These are phyloP conservation scores for Sternarchorhynchus goeldii DNA, from an alignment of 2,797 vertebrate species.

Conservation along the genomic window DNA sequence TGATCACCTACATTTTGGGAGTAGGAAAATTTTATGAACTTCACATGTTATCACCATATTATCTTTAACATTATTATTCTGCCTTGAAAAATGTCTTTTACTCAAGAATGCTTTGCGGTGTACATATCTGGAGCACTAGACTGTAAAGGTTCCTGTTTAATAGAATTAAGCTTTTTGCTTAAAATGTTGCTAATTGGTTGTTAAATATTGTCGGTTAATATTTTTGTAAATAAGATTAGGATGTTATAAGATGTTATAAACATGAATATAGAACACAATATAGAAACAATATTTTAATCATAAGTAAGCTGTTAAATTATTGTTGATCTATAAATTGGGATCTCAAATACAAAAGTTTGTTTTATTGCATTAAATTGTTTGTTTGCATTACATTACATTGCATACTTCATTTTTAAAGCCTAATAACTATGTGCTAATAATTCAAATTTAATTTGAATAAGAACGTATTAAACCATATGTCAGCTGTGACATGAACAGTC, in stretches of 20 bases:
- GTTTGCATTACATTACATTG: no score
- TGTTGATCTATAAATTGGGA: not conserved
- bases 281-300: not conserved
- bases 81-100: constrained; percentile 39
- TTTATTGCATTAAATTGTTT: no score
- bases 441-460: no score
- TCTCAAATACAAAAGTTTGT: not conserved
- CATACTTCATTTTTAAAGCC: no score
- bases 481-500: no score
- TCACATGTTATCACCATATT: not conserved
- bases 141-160: constrained; percentile 71
- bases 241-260: not conserved
- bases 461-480: no score
- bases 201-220: constrained; percentile 1
- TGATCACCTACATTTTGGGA: not conserved
- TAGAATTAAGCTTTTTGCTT: constrained; percentile 10
- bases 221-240: constrained; percentile 37
- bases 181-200: not conserved
- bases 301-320: not conserved
- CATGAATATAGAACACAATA: constrained; percentile 5
- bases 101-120: constrained; percentile 50
- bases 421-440: no score
- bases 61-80: constrained; percentile 23
- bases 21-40: not conserved
- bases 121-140: constrained; percentile 74